phyloP scores from a whole-genome alignment of 2,797 vertebrate genomes.

The Macrochelys suwanniensis region DNA sequence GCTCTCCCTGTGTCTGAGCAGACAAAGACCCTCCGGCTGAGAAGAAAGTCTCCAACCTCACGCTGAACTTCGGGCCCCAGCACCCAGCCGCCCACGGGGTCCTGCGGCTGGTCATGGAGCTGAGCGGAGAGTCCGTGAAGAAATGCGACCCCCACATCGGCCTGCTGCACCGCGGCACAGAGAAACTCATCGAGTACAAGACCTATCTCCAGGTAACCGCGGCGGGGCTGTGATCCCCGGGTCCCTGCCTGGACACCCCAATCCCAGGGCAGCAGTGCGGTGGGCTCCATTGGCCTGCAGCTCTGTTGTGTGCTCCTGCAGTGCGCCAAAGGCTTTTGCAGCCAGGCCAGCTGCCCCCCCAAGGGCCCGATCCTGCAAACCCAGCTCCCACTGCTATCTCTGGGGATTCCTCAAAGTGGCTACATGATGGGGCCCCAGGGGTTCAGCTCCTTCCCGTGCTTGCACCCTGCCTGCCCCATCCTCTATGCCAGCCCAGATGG shows the following conservation, averaged over 20 bases:
- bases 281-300: not conserved
- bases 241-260: not conserved
- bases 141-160: constrained; percentile 95
- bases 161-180: constrained; percentile 93
- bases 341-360: not conserved
- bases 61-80: constrained; percentile 96
- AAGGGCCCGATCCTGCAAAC: not conserved
- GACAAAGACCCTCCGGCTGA: constrained; percentile 88
- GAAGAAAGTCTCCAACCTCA: constrained; percentile 89
- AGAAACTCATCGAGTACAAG: constrained; percentile 97
- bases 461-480: not conserved
- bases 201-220: constrained; percentile 92
- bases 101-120: constrained; percentile 92
- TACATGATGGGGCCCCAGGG: not conserved
- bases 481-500: not conserved
- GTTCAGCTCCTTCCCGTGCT: not conserved
- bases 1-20: constrained; percentile 48
- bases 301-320: not conserved
- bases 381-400: not conserved
- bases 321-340: not conserved
- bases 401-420: not conserved
- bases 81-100: constrained; percentile 96
- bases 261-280: not conserved
- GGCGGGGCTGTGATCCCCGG: not conserved
- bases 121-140: constrained; percentile 94